Conservation (phyloP, 53 echinoderm and acorn worm genomes). For the Echinometra lucunter region DNA sequence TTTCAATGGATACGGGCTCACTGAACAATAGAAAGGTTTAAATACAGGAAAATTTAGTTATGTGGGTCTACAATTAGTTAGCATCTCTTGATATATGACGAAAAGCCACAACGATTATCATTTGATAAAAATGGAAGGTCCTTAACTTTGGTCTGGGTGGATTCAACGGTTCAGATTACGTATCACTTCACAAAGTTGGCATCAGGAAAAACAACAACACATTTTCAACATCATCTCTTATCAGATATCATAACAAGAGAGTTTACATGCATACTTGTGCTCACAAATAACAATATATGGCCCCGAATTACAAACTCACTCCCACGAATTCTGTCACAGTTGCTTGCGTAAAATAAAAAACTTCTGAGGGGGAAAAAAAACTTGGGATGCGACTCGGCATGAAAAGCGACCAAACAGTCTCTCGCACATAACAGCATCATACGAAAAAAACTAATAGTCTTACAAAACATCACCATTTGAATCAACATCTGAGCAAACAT, state of each 20-base stretch:
- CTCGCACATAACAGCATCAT: conserved; percentile 29
- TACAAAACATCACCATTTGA: not conserved
- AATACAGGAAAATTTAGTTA: not conserved
- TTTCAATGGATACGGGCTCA: not conserved
- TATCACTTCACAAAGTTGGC: not conserved
- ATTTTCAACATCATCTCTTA: conserved; percentile 9
- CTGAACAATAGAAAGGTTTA: not conserved
- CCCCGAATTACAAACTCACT: conserved; percentile 62
- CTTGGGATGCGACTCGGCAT: not conserved
- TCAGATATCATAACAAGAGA: conserved; percentile 9
- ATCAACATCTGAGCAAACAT: not conserved
- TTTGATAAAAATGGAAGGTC: not conserved
- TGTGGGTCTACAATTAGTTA: not conserved
- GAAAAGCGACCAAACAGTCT: not conserved
- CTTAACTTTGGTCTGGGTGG: not conserved
- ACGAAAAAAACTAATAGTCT: not conserved
- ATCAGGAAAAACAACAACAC: conserved; percentile 2
- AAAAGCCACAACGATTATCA: not conserved
- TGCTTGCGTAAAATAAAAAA: conserved; percentile 53
- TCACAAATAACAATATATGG: conserved; percentile 49
- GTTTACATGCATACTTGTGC: conserved; percentile 38
- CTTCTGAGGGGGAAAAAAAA: not conserved
- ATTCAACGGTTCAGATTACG: too few species aligned
- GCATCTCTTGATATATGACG: not conserved
- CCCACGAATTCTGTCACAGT: conserved; percentile 68